Base-by-base conservation (phyloP, 2,888 invertebrate genomes). In the Drosophila fungiperda region DNA sequence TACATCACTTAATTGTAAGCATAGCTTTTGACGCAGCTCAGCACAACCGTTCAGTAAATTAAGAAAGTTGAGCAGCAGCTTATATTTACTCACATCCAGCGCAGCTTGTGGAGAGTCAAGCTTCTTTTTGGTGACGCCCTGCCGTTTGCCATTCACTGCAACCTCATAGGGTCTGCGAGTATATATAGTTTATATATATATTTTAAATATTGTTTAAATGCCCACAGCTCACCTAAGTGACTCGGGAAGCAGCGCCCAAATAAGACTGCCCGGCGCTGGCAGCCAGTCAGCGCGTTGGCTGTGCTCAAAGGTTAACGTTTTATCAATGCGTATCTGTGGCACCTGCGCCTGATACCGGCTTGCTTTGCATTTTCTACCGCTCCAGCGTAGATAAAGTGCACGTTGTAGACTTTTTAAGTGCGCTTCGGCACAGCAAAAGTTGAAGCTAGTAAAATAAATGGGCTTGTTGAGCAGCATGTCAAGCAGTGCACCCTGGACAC, bases 401-500 rank as follows among this genome's bases (percentile, higher is more conserved):
- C 95, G 93, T 17, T 94, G 90, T 89, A 97, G 92, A 0, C 95
- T 94, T 17, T 94, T 93, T 53, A 94, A 82, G 55, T 95, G 95
- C 91, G 95, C 97, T 9, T 95, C 94, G 29, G 94, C 94, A 70
- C 95, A 95, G 61, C 96, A 96, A 91, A 98, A 95, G 62, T 95
- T 95, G 68, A 97, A 94, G 61, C 95, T 94, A 62, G 94, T 93
- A 0, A 98, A 93, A 91, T 95, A 95, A 87, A 99, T 94, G 15
- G 96, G 96, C 68, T 94, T 89, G 5, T 94, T 89, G 29, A 98
- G 92, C 33, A 98, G 91, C 71, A 95, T 92, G 73, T 95, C 95
- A 55, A 98, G 91, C 5, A 99, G 93, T 5, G 97, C 95, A 5
- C 99, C 98, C 94, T 97, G 98, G 33, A 97, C 91, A 0, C 99